Evolutionary conservation across 2,113 vertebrate species (phyloP), one percentile per base, ranked within the genome.

Genomic region (Platichthys flesus): DNA sequence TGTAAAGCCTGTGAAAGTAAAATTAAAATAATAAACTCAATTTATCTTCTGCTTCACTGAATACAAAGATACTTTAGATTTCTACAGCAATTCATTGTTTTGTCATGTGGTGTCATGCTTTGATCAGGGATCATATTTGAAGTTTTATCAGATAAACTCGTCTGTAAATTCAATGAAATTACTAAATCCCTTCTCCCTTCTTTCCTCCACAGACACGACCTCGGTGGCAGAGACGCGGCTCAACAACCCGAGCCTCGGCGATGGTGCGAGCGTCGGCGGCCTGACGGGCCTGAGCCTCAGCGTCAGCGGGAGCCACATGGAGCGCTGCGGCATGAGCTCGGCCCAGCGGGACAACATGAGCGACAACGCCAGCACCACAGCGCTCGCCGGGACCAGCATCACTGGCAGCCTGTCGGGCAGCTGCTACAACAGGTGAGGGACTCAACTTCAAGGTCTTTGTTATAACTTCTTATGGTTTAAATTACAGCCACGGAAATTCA

Each of bases 221-320:
- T 99, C 98, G 0, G 98, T 99, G 65, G 97, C 98, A 1, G 98
- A 99, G 93, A 96, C 98, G 0, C 96, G 97, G 0, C 96, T 92
- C 64, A 90, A 98, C 81, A 99, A 98, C 79, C 96, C 97, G 31
- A 99, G 98, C 85, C 96, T 99, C 1, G 96, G 97, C 0, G 97
- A 99, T 15, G 97, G 90, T 2, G 91, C 96, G 2, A 99, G 98
- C 0, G 98, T 99, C 0, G 98, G 97, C 0, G 98, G 97, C 0
- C 91, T 99, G 88, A 99, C 96, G 0, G 97, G 97, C 87, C 85
- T 93, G 60, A 99, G 97, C 85, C 88, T 99, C 91, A 99, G 98
- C 10, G 97, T 97, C 54, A 99, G 98, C 0, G 97, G 97, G 4
- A 98, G 96, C 90, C 98, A 99, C 94, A 97, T 99, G 96, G 98